These are phyloP conservation scores for Silurus glanis DNA, from an alignment of 2,113 vertebrate species.

Conservation along the genomic window DNA sequence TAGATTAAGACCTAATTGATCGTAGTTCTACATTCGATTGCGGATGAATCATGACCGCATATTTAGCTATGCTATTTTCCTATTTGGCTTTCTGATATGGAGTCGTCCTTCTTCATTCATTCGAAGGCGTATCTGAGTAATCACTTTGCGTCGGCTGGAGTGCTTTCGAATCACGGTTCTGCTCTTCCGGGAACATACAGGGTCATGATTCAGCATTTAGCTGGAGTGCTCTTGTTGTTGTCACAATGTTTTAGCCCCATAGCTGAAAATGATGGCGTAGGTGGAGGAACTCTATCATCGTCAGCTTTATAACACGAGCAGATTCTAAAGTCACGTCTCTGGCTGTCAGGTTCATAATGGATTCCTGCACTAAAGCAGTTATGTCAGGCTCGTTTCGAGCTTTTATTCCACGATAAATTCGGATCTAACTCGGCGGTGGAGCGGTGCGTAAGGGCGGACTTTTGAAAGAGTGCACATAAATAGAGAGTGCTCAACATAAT, in stretches of 20 bases:
- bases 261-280: constrained; percentile 2
- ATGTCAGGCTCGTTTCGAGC: neutral
- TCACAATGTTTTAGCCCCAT: constrained; percentile 6
- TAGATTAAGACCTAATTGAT: constrained; percentile 1
- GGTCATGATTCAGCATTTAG: constrained; percentile 5
- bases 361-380: neutral
- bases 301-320: neutral
- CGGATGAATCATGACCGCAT: neutral
- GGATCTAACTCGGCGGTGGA: neutral
- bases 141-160: neutral
- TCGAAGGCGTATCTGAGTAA: neutral
- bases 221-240: constrained; percentile 19
- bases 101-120: neutral
- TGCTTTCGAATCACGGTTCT: neutral
- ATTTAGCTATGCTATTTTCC: neutral
- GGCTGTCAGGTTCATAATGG: neutral
- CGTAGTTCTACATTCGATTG: neutral
- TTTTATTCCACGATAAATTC: neutral
- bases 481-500: constrained; percentile 43
- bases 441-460: neutral
- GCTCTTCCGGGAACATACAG: neutral
- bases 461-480: constrained; percentile 30
- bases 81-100: neutral
- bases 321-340: neutral
- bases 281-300: neutral